Evolutionary conservation across 2,113 vertebrate species (phyloP), one percentile per base, ranked within the genome.

Genomic region (Himantopus leucocephalus): DNA sequence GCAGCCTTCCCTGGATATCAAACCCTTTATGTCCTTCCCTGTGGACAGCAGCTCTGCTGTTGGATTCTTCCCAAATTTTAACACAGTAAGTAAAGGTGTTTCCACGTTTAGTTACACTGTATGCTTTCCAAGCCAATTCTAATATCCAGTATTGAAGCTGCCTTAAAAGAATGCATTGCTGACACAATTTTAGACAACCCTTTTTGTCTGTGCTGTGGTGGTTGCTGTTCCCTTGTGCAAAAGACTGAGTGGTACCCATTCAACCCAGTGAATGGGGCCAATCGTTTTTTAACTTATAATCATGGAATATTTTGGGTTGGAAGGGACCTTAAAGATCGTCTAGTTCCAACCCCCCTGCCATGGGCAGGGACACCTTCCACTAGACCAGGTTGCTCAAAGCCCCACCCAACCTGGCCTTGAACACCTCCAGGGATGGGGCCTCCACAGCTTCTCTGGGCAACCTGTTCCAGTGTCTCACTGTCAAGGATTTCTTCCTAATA

Each of bases 21-120:
- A 99, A 97, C 99, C 98, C 8, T 99, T 99, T 97, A 97, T 99
- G 98, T 96, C 99, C 56, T 99, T 99, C 96, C 98, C 99, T n/a
- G 97, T 99, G 94, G 99, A 99, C 95, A 98, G 98, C 50, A 98
- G 98, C 81, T 98, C 99, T 78, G 98, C 99, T 76, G 99, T 99
- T 60, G 99, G 99, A 90, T 99, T 99, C 96, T 99, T 99, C 97
- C 99, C 99, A 97, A 99, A 99, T 98, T 99, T 99, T 98, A 99
- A 99, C 98, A 99, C 98, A 97, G 99, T 99, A 98, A 99, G 98
- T 98, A 98, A 92, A 97, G 72, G 52, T 84, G 53, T 87, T 96
- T 96, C 84, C 45, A 53, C 95, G 32, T 96, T 91, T 66, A 95
- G 85, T 91, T 90, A 73, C 77, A 81, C 19, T 85, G 30, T 91